These are phyloP conservation scores for Solenopsis invicta DNA, from an alignment of 1,140 invertebrate genomes.

Conservation along the genomic window DNA sequence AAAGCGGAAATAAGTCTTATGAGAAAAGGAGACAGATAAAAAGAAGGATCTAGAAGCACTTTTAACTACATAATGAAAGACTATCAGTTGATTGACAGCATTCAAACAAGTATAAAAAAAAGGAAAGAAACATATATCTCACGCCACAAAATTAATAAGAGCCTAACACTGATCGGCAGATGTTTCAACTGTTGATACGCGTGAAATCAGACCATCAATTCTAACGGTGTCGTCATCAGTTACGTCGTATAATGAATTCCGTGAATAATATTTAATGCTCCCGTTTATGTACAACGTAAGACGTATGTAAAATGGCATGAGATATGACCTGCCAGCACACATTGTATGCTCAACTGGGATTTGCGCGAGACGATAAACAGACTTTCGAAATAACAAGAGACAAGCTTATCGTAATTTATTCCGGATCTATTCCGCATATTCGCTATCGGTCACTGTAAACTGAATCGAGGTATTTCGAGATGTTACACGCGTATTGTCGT, in stretches of 20 bases:
- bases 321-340: slow-evolving; percentile 3
- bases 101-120: too few relatives aligned
- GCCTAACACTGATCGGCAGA: too few relatives aligned
- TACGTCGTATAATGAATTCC: slow-evolving; percentile 8
- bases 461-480: not conserved
- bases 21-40: too few relatives aligned
- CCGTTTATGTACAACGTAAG: not conserved
- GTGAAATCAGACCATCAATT: not conserved
- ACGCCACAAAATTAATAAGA: too few relatives aligned
- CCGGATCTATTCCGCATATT: not conserved
- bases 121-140: too few relatives aligned
- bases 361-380: slow-evolving; percentile 23
- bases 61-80: too few relatives aligned
- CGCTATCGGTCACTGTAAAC: not conserved
- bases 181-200: too few relatives aligned
- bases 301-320: slow-evolving; percentile 4
- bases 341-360: slow-evolving; percentile 3
- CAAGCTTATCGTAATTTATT: slow-evolving; percentile 24
- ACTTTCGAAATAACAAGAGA: slow-evolving; percentile 5
- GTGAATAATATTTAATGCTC: not conserved
- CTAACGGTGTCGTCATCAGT: slow-evolving; percentile 17
- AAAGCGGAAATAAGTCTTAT: too few relatives aligned
- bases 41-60: too few relatives aligned
- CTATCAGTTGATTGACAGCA: too few relatives aligned
- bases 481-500: not conserved